These are phyloP conservation scores for Thalassaphorura encarpata DNA, from an alignment of 1,140 invertebrate species.

Conservation along the genomic window DNA sequence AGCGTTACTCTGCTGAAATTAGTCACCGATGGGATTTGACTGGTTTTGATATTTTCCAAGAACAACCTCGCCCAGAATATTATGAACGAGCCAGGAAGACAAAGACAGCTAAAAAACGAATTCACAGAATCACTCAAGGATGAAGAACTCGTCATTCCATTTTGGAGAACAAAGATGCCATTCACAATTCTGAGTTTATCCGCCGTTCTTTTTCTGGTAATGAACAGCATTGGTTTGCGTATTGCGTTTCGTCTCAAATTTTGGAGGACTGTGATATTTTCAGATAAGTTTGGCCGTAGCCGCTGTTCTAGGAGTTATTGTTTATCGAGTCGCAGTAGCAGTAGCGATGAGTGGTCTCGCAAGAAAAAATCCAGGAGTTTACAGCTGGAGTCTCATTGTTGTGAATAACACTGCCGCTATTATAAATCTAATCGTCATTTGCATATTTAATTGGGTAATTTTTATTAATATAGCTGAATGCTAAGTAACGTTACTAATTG, in stretches of 20 bases:
- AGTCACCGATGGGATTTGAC: slow-evolving; percentile 85
- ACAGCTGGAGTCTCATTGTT: slow-evolving; percentile 9
- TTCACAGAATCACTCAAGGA: slow-evolving; percentile 64
- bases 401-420: slow-evolving; percentile 72
- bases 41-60: slow-evolving; percentile 72
- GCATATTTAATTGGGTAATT: slow-evolving; percentile 74
- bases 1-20: slow-evolving; percentile 80
- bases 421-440: slow-evolving; percentile 76
- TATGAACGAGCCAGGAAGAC: slow-evolving; percentile 58
- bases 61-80: slow-evolving; percentile 77
- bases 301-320: slow-evolving; percentile 77
- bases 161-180: slow-evolving; percentile 75
- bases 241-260: no score
- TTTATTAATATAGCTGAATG: not conserved
- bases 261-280: no score
- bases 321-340: slow-evolving; percentile 81
- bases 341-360: slow-evolving; percentile 52
- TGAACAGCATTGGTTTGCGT: no score
- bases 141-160: slow-evolving; percentile 71
- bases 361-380: not conserved
- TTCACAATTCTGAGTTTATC: slow-evolving; percentile 74
- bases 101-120: slow-evolving; percentile 39
- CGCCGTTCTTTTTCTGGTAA: slow-evolving; percentile 64
- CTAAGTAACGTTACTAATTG: slow-evolving; percentile 3
- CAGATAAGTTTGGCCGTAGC: slow-evolving; percentile 67